Conservation (phyloP, 2,888 invertebrate genomes). For the Cistogaster globosa region DNA sequence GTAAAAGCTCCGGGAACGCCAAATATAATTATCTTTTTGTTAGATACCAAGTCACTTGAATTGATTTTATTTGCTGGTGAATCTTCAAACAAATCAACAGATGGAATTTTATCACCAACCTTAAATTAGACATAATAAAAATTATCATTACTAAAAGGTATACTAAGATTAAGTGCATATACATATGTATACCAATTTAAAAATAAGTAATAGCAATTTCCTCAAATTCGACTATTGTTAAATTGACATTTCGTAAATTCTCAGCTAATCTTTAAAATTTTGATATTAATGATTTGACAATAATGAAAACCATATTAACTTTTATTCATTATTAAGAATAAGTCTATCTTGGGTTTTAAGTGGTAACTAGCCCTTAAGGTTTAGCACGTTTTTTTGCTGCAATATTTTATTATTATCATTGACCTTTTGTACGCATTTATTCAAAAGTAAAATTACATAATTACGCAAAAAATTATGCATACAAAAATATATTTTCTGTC, state of each 20-base stretch:
- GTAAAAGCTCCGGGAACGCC: constrained; percentile 98
- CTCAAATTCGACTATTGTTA: no score
- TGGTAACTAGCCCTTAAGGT: no score
- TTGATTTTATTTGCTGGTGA: constrained; percentile 94
- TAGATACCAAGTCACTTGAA: constrained; percentile 87
- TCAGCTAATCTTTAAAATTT: no score
- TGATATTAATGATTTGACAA: no score
- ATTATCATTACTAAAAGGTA: neutral
- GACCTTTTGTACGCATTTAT: no score
- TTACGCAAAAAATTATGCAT: neutral
- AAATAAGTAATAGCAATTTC: no score
- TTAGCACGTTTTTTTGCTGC: no score
- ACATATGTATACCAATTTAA: neutral
- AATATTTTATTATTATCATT: no score
- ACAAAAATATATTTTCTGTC: neutral
- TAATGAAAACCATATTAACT: no score
- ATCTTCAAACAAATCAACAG: constrained; percentile 91
- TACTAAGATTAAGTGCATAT: neutral
- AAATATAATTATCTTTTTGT: constrained; percentile 93
- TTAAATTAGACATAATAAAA: constrained; percentile 78
- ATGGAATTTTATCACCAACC: constrained; percentile 93
- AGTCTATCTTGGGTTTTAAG: no score
- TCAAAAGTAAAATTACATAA: constrained; percentile 60
- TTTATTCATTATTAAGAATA: no score
- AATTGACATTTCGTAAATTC: no score